phyloP scores from a whole-genome alignment of 2,888 invertebrate species.

The Drosophila mulleri region DNA sequence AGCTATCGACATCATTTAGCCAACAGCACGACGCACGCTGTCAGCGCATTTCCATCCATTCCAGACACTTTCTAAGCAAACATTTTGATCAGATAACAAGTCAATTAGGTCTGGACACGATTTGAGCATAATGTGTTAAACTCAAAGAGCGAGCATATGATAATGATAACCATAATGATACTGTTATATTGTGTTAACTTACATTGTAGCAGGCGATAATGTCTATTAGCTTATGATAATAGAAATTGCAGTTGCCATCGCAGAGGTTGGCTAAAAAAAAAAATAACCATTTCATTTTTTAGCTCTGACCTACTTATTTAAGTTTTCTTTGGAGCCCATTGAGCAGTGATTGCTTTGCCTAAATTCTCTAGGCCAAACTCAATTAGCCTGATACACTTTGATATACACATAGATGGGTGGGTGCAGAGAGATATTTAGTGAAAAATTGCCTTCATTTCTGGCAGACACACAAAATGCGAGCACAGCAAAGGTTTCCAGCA shows the following conservation, averaged over 20 bases:
- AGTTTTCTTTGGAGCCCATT: conserved; percentile 15
- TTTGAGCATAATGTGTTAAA: conserved; percentile 35
- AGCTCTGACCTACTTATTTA: neutral
- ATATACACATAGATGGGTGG: conserved; percentile 13
- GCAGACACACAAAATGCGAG: conserved; percentile 12
- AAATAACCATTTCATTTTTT: neutral
- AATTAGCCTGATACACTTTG: conserved; percentile 18
- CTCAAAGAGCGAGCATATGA: conserved; percentile 14
- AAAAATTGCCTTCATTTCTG: conserved; percentile 56
- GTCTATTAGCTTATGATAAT: neutral
- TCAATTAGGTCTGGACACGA: conserved; percentile 48
- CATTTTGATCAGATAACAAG: conserved; percentile 50
- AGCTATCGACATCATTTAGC: conserved; percentile 15
- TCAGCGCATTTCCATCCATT: conserved; percentile 32
- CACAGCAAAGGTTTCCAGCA: conserved; percentile 41
- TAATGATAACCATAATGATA: conserved; percentile 35
- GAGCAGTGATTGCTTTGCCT: neutral
- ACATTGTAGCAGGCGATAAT: neutral
- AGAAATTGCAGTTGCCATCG: neutral
- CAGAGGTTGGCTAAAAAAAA: too few relatives aligned
- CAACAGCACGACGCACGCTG: conserved; percentile 34
- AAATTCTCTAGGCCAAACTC: conserved; percentile 26
- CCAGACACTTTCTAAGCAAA: conserved; percentile 58
- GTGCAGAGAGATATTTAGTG: conserved; percentile 35
- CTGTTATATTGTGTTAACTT: conserved; percentile 7